phyloP scores from a whole-genome alignment of 2,797 vertebrate genomes.

The Muraenolepis orangiensis region DNA sequence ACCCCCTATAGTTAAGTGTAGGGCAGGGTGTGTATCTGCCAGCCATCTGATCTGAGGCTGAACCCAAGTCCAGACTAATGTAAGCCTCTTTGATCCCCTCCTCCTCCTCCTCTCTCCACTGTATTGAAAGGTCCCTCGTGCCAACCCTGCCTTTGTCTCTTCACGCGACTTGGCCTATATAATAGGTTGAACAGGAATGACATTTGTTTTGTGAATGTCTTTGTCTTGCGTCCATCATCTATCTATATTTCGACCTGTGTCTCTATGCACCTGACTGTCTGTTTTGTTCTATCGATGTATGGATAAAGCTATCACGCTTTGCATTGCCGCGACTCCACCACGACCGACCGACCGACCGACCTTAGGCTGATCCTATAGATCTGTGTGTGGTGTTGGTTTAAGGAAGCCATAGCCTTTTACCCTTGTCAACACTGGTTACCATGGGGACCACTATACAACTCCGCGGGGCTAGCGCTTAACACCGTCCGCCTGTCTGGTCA shows the following conservation, averaged over 20 bases:
- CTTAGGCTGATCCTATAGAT: too few relatives aligned
- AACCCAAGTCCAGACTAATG: conserved; percentile 52
- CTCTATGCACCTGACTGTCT: too few relatives aligned
- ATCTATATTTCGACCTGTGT: background rate
- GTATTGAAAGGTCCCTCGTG: background rate
- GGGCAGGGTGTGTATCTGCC: conserved; percentile 38
- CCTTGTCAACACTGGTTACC: background rate
- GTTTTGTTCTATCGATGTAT: background rate
- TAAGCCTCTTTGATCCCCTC: conserved; percentile 57
- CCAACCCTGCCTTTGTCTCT: background rate
- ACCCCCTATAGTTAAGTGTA: conserved; percentile 15
- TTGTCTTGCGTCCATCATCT: background rate
- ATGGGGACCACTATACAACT: background rate
- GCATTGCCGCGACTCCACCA: background rate
- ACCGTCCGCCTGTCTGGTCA: background rate
- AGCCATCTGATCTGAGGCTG: conserved; percentile 52
- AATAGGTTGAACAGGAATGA: background rate
- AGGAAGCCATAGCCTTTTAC: background rate
- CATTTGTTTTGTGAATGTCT: background rate
- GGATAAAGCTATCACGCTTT: background rate
- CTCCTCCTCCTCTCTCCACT: conserved; percentile 35
- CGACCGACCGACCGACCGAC: too few relatives aligned
- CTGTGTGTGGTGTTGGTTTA: background rate
- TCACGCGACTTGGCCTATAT: too few relatives aligned
- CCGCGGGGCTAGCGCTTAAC: background rate